Percentiles rank a stretch among this genome's conserved stretches.
Conservation (phyloP, 2,797 vertebrate genomes). For the Erethizon dorsatum region DNA sequence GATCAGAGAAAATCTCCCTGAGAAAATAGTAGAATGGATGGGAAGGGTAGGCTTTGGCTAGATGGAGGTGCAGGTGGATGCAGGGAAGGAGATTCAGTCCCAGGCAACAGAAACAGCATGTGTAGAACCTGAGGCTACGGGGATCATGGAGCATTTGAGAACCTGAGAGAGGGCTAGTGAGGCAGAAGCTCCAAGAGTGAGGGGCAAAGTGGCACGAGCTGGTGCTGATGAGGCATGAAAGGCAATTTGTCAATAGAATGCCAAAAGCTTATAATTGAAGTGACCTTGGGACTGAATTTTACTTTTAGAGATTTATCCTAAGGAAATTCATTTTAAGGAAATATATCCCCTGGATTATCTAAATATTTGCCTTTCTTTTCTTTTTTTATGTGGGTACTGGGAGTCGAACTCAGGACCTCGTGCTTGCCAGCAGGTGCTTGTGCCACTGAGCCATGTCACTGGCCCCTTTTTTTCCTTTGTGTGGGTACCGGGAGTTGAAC, state of each 20-base stretch:
- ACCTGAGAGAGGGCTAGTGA: not conserved
- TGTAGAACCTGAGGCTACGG: not conserved
- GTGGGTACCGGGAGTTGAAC: no score
- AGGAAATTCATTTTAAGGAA: not conserved
- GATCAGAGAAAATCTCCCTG: not conserved
- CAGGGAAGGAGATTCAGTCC: not conserved
- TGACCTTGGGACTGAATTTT: not conserved
- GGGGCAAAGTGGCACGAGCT: not conserved
- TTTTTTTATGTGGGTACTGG: not conserved
- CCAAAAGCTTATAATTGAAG: not conserved
- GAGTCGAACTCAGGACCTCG: no score
- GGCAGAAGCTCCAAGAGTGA: not conserved
- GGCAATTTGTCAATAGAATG: not conserved
- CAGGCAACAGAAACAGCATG: no score
- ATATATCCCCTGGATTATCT: not conserved
- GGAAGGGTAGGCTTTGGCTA: not conserved
- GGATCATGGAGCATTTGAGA: not conserved
- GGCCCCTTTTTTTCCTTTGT: no score
- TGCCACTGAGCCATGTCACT: no score
- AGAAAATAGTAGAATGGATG: not conserved
- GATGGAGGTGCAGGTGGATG: not conserved
- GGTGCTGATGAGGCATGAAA: not conserved
- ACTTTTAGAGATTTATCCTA: conserved; percentile 22
- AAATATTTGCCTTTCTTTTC: conserved; percentile 37
- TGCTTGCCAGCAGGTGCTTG: no score